A percentile compares a stretch with the other conserved stretches of the same genome.
Conservation (phyloP, 2,797 vertebrate species). For the Labeo calbasu region DNA sequence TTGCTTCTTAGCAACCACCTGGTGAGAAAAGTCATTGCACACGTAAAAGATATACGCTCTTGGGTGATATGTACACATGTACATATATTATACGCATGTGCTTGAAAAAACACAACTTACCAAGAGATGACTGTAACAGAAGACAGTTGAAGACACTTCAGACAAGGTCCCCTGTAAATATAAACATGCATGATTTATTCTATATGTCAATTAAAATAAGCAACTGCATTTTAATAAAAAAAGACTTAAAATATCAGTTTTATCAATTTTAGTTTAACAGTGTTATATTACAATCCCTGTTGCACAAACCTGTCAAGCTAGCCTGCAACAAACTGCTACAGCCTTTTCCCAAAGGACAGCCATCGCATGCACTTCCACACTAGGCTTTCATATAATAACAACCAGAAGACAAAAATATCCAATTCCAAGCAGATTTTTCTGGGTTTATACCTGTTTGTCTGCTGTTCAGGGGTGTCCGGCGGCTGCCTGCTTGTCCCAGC, state of each 20-base stretch:
- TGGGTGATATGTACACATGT: too few relatives aligned
- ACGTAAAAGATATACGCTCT: slow-evolving; percentile 14
- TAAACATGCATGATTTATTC: slow-evolving; percentile 52
- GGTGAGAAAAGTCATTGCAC: slow-evolving; percentile 54
- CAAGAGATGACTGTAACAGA: slow-evolving; percentile 71
- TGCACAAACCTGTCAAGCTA: slow-evolving; percentile 36
- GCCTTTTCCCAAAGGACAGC: slow-evolving; percentile 10
- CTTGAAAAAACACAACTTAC: slow-evolving; percentile 68
- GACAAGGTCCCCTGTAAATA: slow-evolving; percentile 71
- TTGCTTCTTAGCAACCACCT: slow-evolving; percentile 55
- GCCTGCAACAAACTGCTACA: slow-evolving; percentile 41
- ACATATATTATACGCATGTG: neutral
- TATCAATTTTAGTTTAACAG: neutral
- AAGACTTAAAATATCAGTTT: neutral
- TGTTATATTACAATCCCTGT: neutral
- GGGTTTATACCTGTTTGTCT: slow-evolving; percentile 77
- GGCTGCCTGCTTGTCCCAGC: slow-evolving; percentile 79
- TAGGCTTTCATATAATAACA: slow-evolving; percentile 25
- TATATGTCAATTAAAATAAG: slow-evolving; percentile 22
- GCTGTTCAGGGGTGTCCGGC: slow-evolving; percentile 72
- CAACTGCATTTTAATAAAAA: neutral
- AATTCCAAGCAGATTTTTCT: slow-evolving; percentile 60
- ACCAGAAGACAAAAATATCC: slow-evolving; percentile 31
- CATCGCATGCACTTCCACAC: neutral
- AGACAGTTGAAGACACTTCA: slow-evolving; percentile 66